Conservation (phyloP, 92 coral and sea anemone genomes). For the Bergia sp. region DNA sequence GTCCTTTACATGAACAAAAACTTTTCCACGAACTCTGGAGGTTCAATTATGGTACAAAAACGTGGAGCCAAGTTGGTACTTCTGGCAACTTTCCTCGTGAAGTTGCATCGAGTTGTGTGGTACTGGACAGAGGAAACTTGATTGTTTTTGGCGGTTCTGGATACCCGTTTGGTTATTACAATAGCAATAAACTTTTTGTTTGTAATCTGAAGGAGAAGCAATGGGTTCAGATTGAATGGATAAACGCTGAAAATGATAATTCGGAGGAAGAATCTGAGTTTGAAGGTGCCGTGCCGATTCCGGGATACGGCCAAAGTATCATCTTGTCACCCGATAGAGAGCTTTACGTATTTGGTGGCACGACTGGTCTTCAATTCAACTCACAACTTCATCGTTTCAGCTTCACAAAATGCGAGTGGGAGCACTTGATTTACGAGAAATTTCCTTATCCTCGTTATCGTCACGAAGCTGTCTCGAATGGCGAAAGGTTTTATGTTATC, state of each 20-base stretch:
- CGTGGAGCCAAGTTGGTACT: conserved; percentile 70
- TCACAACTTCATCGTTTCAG: conserved; percentile 70
- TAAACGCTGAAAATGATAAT: conserved; percentile 42
- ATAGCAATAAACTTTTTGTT: conserved; percentile 82
- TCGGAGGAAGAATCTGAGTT: conserved; percentile 23
- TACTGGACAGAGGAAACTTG: conserved; percentile 71
- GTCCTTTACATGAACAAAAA: conserved; percentile 63
- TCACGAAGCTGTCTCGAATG: conserved; percentile 86
- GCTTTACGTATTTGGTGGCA: conserved; percentile 93
- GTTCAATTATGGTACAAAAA: conserved; percentile 67
- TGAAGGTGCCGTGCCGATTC: conserved; percentile 61
- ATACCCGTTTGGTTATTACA: conserved; percentile 88
- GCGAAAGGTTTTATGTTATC: conserved; percentile 75
- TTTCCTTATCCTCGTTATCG: conserved; percentile 82
- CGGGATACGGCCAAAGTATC: conserved; percentile 96
- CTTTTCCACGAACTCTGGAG: conserved; percentile 92
- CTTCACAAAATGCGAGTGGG: conserved; percentile 74
- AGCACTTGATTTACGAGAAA: conserved; percentile 50
- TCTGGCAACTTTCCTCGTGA: conserved; percentile 77
- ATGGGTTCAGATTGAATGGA: conserved; percentile 68
- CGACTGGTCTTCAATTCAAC: conserved; percentile 85
- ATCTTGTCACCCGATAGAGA: conserved; percentile 81
- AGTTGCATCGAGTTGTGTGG: conserved; percentile 89
- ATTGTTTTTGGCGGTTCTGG: conserved; percentile 98
- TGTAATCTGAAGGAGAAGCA: conserved; percentile 60